phyloP scores from a whole-genome alignment of 2,113 vertebrate genomes.

The Hemichromis elongatus region DNA sequence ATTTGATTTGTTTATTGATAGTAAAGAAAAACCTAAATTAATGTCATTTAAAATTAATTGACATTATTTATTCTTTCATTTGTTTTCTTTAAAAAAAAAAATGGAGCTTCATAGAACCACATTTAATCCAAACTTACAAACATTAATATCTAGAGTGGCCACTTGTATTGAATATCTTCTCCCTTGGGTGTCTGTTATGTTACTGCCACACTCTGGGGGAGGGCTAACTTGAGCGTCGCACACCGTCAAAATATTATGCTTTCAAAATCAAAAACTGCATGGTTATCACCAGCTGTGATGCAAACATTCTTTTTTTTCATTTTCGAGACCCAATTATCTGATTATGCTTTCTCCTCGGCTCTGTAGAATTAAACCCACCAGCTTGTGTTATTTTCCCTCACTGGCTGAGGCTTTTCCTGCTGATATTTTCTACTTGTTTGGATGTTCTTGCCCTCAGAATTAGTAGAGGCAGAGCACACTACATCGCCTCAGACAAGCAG shows the following conservation, averaged over 20 bases:
- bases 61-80: not conserved
- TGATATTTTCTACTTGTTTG: constrained; percentile 38
- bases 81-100: not conserved
- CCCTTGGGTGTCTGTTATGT: constrained; percentile 7
- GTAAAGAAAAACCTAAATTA: not conserved
- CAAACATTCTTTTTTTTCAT: constrained; percentile 5
- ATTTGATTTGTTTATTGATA: not conserved
- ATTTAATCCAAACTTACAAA: not conserved
- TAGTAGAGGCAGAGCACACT: constrained; percentile 14
- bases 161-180: not conserved
- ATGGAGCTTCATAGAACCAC: not conserved
- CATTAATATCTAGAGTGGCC: not conserved
- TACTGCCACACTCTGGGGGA: not conserved
- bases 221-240: not conserved
- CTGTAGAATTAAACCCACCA: not conserved
- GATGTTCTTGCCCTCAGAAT: constrained; percentile 46
- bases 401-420: constrained; percentile 1
- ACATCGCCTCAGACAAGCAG: constrained; percentile 28
- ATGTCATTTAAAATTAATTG: not conserved
- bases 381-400: constrained; percentile 30
- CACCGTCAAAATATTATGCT: constrained; percentile 23
- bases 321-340: constrained; percentile 44
- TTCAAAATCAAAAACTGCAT: constrained; percentile 35
- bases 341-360: constrained; percentile 22
- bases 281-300: constrained; percentile 31